phyloP scores from a whole-genome alignment of 2,797 vertebrate species.

The Borostomias antarcticus region DNA sequence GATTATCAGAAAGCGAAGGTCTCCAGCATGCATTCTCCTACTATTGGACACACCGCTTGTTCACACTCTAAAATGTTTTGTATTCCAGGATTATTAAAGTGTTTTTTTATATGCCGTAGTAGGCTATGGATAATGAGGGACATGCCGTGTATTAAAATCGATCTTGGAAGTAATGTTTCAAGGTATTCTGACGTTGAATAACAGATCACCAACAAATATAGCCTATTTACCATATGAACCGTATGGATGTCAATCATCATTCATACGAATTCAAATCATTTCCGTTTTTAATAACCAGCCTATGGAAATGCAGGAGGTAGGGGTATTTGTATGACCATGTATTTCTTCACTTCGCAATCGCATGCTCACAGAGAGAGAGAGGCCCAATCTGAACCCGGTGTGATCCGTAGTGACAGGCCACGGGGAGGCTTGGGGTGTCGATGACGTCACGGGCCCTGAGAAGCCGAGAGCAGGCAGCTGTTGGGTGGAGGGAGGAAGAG shows the following conservation, averaged over 20 bases:
- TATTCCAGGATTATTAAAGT: no score
- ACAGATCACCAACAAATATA: background rate
- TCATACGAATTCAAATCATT: background rate
- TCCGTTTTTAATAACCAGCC: background rate
- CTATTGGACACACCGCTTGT: background rate
- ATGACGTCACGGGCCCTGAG: constrained; percentile 28
- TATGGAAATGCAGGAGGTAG: no score
- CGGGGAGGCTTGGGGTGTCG: background rate
- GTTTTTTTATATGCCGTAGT: no score
- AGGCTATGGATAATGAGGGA: no score
- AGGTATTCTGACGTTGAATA: background rate
- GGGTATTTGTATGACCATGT: background rate
- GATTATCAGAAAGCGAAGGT: background rate
- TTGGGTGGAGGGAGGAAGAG: constrained; percentile 30
- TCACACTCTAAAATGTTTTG: no score
- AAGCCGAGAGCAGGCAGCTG: constrained; percentile 33
- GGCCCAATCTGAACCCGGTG: no score
- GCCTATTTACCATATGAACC: background rate
- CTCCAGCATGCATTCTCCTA: background rate
- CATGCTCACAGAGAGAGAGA: background rate
- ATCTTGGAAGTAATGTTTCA: background rate
- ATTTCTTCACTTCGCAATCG: background rate
- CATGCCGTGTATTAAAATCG: no score
- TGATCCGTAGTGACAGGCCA: constrained; percentile 15
- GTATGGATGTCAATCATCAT: background rate